Base-by-base conservation (phyloP, 2,888 invertebrate genomes). In the Himalopsyche tibetana region DNA sequence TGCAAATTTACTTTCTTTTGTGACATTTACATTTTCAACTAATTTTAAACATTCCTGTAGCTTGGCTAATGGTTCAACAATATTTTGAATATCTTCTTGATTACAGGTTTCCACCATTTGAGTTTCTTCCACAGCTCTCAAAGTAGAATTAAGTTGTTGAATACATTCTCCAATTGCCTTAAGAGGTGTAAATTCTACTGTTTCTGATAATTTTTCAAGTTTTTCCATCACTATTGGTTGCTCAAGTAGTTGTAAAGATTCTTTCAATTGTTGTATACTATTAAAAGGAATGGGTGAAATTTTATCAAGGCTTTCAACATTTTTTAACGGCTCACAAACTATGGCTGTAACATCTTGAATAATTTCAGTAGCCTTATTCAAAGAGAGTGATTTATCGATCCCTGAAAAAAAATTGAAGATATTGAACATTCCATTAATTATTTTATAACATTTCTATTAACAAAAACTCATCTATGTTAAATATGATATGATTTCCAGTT, bases 161-260 rank as follows among this genome's bases (percentile, higher is more conserved):
- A 63, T 19, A 36, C 36, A 74, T 74, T 74, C 28, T 15, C 36
- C 36, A 36, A 90, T 51, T 19, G 42, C 82, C 19, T 81, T 80
- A 5, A 89, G 87, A 40, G 19, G 51, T 63, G 80, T 42, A 56
- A 74, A n/a, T 86, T 85, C 74, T 89, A 87, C 55, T 88, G 63
- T 19, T 40, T 82, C n/a, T n/a, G 82, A 69, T 42, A 83, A 11
- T 17, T 74, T 79, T 40, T 38, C 69, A 74, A 83, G 40, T 17
- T n/a, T 83, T 51, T 83, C 83, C 79, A 83, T 45, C 4, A 83
- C 42, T 17, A 69, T 11, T 1, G 51, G 51, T 69, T 83, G 63
- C 74, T 74, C 83, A 42, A 74, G 51, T 45, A 69, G n/a, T 38
- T 38, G 15, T 38, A 74, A 74, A 4, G 74, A 74, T 36, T 36